Evolutionary conservation across 1,140 invertebrate genomes (phyloP).

Genomic region (Campoletis sonorensis): DNA sequence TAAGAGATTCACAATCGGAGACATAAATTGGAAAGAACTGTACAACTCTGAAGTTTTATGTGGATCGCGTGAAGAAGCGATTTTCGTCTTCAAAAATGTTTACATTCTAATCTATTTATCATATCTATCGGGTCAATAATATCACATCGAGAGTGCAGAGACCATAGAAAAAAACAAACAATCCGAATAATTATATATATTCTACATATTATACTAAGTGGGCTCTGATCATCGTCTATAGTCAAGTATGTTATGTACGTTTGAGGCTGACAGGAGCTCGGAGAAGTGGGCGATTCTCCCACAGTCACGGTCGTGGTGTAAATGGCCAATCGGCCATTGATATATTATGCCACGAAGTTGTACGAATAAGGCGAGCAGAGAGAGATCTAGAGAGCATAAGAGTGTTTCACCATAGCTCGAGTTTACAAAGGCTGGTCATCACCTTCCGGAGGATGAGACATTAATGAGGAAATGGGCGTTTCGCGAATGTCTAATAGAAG

Average conservation of each 20-base stretch:
- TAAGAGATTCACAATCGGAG: too few species aligned
- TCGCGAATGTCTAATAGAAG: constrained; percentile 28
- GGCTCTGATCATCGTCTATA: too few species aligned
- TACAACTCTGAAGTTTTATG: too few species aligned
- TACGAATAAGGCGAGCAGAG: constrained; percentile 51
- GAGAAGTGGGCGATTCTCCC: constrained; percentile 46
- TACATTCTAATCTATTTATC: too few species aligned
- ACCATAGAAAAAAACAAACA: too few species aligned
- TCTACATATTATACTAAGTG: too few species aligned
- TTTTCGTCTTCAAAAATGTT: too few species aligned
- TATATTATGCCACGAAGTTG: constrained; percentile 48
- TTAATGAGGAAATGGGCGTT: constrained; percentile 55
- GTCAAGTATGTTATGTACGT: background rate
- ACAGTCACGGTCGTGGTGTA: constrained; percentile 46
- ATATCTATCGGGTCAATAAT: too few species aligned
- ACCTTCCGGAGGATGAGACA: constrained; percentile 40
- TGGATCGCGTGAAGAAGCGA: too few species aligned
- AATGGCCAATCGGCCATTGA: constrained; percentile 51
- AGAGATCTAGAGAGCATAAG: background rate
- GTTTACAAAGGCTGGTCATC: constrained; percentile 1
- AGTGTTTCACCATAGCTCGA: background rate
- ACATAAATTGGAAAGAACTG: too few species aligned
- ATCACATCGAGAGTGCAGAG: too few species aligned
- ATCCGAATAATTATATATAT: too few species aligned
- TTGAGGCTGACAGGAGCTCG: constrained; percentile 19